Evolutionary conservation across 2,797 vertebrate genomes (phyloP).

Genomic region (Darevskia nairensis): DNA sequence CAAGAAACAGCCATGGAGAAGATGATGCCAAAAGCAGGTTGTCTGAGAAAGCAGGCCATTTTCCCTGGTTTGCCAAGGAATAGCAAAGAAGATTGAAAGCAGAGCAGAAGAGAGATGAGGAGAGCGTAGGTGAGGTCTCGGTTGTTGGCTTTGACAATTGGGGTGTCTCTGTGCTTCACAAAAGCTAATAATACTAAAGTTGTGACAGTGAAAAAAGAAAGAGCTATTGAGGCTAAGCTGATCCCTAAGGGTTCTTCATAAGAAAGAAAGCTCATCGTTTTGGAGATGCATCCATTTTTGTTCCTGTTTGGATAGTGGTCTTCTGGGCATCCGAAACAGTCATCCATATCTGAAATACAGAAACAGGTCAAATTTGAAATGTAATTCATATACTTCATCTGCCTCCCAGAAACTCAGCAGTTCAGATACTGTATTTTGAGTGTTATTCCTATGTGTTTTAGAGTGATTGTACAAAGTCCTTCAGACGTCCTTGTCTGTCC

Average conservation of each 20-base stretch:
- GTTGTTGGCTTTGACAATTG: conserved; percentile 17
- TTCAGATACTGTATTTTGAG: too few species aligned
- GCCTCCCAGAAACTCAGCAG: too few species aligned
- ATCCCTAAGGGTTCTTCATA: conserved; percentile 9
- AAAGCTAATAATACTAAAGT: background rate
- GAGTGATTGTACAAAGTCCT: too few species aligned
- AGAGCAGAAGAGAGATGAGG: background rate
- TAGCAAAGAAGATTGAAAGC: background rate
- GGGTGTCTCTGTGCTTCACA: background rate
- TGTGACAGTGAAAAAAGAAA: background rate
- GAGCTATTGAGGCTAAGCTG: background rate
- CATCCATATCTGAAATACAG: background rate
- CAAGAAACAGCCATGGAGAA: background rate
- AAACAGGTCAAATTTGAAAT: too few species aligned
- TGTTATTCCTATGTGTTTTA: too few species aligned
- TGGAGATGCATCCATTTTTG: background rate
- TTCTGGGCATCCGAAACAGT: background rate
- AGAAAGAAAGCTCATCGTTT: background rate
- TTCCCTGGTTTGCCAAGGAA: background rate
- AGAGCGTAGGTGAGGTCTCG: background rate
- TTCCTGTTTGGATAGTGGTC: background rate
- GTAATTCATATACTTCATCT: too few species aligned
- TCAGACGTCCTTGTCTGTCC: too few species aligned
- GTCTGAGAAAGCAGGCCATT: background rate
- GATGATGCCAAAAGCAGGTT: background rate